These are phyloP conservation scores for Diaphora mendica DNA, from an alignment of 2,888 invertebrate species.

Conservation along the genomic window DNA sequence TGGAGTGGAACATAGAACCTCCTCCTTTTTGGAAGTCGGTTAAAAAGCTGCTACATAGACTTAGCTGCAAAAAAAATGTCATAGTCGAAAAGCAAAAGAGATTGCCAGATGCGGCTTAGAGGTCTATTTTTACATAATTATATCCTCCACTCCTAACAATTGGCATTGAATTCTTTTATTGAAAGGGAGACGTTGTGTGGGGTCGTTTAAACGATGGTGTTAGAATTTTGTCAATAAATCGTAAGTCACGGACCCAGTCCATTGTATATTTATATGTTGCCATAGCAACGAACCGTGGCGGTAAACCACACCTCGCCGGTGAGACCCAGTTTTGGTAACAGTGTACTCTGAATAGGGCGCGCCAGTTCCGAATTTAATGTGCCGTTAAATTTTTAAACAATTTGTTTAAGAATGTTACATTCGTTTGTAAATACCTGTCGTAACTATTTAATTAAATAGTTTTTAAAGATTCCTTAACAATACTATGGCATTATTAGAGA, in stretches of 20 bases:
- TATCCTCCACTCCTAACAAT: background rate
- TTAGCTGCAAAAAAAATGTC: background rate
- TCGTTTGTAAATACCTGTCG: background rate
- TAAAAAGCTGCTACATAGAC: background rate
- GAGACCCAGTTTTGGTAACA: constrained; percentile 69
- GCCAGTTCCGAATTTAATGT: constrained; percentile 37
- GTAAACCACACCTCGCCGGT: constrained; percentile 76
- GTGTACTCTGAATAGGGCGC: constrained; percentile 53
- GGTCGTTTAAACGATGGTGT: constrained; percentile 50
- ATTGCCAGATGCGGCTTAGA: background rate
- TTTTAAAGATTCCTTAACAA: background rate
- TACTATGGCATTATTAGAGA: constrained; percentile 18
- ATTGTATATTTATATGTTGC: constrained; percentile 76
- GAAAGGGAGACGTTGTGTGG: constrained; percentile 9
- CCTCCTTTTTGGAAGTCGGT: too few species aligned
- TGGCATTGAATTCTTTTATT: background rate
- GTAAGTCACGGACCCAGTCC: constrained; percentile 57
- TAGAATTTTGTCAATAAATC: constrained; percentile 79
- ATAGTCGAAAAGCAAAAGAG: background rate
- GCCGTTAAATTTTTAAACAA: constrained; percentile 12
- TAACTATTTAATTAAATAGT: background rate
- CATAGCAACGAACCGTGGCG: constrained; percentile 67
- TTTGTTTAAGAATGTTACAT: constrained; percentile 3
- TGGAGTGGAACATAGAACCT: too few species aligned
- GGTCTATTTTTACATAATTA: background rate